phyloP scores from a whole-genome alignment of 2,888 invertebrate genomes.

The Macrostomum cliftonense region DNA sequence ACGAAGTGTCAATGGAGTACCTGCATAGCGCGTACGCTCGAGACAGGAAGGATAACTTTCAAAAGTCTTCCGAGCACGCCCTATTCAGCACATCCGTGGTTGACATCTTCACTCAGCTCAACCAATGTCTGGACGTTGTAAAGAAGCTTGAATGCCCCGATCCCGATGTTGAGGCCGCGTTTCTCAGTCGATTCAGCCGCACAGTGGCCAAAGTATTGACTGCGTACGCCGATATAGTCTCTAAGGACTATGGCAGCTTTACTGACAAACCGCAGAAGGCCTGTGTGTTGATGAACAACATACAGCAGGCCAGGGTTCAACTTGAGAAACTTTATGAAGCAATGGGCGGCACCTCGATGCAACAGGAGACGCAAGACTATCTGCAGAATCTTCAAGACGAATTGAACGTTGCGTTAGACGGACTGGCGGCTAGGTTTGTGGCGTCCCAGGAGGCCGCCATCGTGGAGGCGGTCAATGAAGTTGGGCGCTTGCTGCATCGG shows the following conservation, averaged over 20 bases:
- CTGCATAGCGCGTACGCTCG: slow-evolving; percentile 83
- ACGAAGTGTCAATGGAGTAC: slow-evolving; percentile 93
- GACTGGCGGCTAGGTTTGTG: no score
- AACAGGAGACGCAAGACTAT: slow-evolving; percentile 10
- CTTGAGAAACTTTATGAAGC: slow-evolving; percentile 97
- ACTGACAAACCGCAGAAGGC: slow-evolving; percentile 84
- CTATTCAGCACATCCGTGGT: slow-evolving; percentile 97
- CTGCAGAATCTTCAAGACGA: not conserved
- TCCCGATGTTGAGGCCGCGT: slow-evolving; percentile 93
- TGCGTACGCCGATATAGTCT: slow-evolving; percentile 91
- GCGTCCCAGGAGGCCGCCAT: no score
- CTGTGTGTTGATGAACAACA: slow-evolving; percentile 97
- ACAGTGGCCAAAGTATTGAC: slow-evolving; percentile 91
- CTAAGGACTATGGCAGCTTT: slow-evolving; percentile 84
- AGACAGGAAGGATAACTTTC: slow-evolving; percentile 45
- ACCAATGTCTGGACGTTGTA: slow-evolving; percentile 97
- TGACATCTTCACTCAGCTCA: slow-evolving; percentile 95
- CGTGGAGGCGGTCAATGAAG: no score
- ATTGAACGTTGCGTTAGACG: no score
- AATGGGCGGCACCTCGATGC: slow-evolving; percentile 77
- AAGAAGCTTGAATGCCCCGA: slow-evolving; percentile 96
- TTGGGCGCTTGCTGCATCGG: no score
- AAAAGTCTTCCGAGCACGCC: slow-evolving; percentile 92
- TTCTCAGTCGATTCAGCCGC: slow-evolving; percentile 79
- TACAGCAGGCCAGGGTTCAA: slow-evolving; percentile 90